phyloP scores from a whole-genome alignment of 2,797 vertebrate genomes.

The Melanotaenia boesemani region DNA sequence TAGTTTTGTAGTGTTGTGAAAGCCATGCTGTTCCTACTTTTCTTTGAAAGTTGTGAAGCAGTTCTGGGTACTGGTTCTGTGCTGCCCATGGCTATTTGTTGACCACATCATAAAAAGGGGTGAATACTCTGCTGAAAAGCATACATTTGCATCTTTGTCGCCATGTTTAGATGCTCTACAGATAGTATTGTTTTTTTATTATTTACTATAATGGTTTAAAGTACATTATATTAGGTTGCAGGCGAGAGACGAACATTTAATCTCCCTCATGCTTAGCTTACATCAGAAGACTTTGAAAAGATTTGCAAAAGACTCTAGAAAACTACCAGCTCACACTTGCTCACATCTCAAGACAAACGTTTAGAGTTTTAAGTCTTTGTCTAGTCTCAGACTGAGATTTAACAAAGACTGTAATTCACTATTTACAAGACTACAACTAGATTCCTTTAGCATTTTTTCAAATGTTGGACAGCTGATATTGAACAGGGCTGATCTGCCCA shows the following conservation, averaged over 20 bases:
- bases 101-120: constrained; percentile 52
- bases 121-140: background rate
- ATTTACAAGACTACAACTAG: no score
- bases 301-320: no score
- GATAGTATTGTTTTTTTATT: constrained; percentile 29
- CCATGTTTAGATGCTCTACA: constrained; percentile 1
- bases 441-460: no score
- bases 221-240: background rate
- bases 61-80: constrained; percentile 57
- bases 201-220: constrained; percentile 6
- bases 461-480: no score
- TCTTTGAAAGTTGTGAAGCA: constrained; percentile 64
- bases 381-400: no score
- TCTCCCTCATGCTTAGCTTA: background rate
- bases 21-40: constrained; percentile 54
- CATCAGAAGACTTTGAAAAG: no score
- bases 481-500: no score
- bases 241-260: background rate
- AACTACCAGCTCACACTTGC: no score
- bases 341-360: no score
- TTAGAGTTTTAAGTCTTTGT: no score
- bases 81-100: constrained; percentile 44
- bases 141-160: constrained; percentile 8
- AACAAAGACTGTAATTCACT: no score
- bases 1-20: constrained; percentile 42